These are phyloP conservation scores for Chrysaora quinquecirrha DNA, from an alignment of 30 jellyfish, hydroid and myxozoan species.

Conservation along the genomic window DNA sequence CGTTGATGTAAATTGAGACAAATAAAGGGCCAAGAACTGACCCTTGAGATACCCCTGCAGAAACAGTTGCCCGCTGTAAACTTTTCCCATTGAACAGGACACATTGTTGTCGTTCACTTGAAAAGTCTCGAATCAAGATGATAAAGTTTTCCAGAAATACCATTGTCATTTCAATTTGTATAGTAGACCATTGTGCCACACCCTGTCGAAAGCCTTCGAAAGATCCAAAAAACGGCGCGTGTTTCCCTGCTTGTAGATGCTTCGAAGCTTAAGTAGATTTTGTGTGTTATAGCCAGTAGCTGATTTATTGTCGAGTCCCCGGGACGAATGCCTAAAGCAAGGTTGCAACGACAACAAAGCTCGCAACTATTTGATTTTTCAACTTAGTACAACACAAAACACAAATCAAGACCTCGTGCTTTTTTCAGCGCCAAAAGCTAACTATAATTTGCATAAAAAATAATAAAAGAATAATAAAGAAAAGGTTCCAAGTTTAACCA, in stretches of 20 bases:
- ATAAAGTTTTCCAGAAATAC: constrained; percentile 53
- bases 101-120: constrained; percentile 9
- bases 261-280: constrained; percentile 27
- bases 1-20: constrained; percentile 46
- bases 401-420: too few species aligned
- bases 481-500: too few species aligned
- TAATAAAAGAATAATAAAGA: too few species aligned
- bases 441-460: too few species aligned
- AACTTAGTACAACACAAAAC: too few species aligned
- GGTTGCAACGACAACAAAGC: too few species aligned
- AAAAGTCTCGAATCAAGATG: constrained; percentile 27
- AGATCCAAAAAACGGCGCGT: too few species aligned
- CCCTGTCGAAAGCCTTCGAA: constrained; percentile 67
- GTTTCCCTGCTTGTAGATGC: constrained; percentile 40
- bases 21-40: too few species aligned
- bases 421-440: too few species aligned
- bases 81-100: constrained; percentile 31
- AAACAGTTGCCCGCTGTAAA: constrained; percentile 45
- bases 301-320: constrained; percentile 47
- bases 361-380: too few species aligned
- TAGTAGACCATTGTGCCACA: constrained; percentile 58
- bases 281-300: constrained; percentile 35
- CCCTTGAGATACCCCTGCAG: too few species aligned
- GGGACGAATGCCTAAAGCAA: too few species aligned
- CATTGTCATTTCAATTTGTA: constrained; percentile 43